Percentiles rank a stretch among this genome's conserved stretches.
Evolutionary conservation across 2,888 invertebrate species (phyloP).

Genomic region (Empis livida): DNA sequence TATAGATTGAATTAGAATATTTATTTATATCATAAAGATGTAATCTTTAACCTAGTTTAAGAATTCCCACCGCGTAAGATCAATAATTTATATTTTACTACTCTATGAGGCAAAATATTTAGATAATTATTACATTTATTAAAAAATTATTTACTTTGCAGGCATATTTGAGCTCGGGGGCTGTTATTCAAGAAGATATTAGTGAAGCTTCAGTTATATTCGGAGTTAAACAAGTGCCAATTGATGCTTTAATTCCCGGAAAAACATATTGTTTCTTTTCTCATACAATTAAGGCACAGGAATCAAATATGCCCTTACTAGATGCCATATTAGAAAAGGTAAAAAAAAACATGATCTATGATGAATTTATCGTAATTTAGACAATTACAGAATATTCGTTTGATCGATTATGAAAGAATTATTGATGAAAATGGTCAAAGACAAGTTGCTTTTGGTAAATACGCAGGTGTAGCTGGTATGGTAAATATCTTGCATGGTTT

Average conservation of each 20-base stretch:
- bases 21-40: no score
- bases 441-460: slow-evolving; percentile 97
- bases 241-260: slow-evolving; percentile 83
- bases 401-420: slow-evolving; percentile 95
- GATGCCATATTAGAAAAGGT: slow-evolving; percentile 87
- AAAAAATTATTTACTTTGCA: slow-evolving; percentile 32
- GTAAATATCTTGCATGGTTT: slow-evolving; percentile 96
- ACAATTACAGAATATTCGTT: slow-evolving; percentile 57
- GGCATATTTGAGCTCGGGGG: slow-evolving; percentile 87
- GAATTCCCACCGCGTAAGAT: no score
- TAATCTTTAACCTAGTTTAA: no score
- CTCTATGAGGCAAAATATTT: no score
- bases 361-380: slow-evolving; percentile 17
- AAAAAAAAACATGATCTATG: slow-evolving; percentile 2
- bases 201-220: slow-evolving; percentile 93
- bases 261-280: slow-evolving; percentile 99
- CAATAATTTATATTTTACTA: no score
- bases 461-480: slow-evolving; percentile 97
- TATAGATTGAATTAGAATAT: no score
- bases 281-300: slow-evolving; percentile 98
- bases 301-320: slow-evolving; percentile 91
- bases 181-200: slow-evolving; percentile 89
- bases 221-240: slow-evolving; percentile 79
- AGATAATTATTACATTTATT: no score
- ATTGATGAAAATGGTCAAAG: slow-evolving; percentile 79